Evolutionary conservation across 2,888 invertebrate species (phyloP).

Genomic region (Nowickia ferox): DNA sequence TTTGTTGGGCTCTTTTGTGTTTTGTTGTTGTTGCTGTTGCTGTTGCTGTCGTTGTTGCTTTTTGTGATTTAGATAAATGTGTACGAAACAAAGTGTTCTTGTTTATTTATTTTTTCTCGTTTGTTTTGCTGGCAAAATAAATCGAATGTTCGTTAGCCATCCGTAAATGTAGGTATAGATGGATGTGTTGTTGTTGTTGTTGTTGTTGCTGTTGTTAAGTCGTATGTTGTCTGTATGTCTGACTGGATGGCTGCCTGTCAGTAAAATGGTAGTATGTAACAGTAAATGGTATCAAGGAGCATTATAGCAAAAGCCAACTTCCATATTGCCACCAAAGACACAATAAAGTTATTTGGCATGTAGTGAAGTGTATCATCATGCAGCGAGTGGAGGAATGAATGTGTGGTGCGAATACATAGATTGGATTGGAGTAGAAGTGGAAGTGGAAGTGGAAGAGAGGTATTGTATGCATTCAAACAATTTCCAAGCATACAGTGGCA

Average conservation of each 20-base stretch:
- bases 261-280: conserved; percentile 62
- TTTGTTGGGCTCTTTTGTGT: conserved; percentile 21
- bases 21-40: conserved; percentile 12
- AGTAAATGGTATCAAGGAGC: conserved; percentile 71
- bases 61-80: conserved; percentile 68
- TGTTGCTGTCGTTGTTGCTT: conserved; percentile 32
- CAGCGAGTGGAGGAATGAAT: not conserved
- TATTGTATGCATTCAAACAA: conserved; percentile 41
- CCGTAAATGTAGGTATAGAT: not conserved
- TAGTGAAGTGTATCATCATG: conserved; percentile 12
- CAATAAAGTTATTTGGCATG: conserved; percentile 21
- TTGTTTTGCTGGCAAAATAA: conserved; percentile 28
- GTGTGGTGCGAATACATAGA: not conserved
- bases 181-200: conserved; percentile 1
- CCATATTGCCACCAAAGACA: conserved; percentile 67
- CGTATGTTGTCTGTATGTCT: conserved; percentile 12
- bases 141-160: conserved; percentile 15
- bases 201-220: conserved; percentile 10
- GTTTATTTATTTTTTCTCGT: not conserved
- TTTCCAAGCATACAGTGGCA: conserved; percentile 54
- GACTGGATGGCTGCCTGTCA: conserved; percentile 59
- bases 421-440: not conserved
- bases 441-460: not conserved
- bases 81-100: conserved; percentile 50
- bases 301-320: conserved; percentile 64